A percentile compares a stretch with the other conserved stretches of the same genome.
These are phyloP conservation scores for Villa cingulata DNA, from an alignment of 2,888 invertebrate species.

Conservation along the genomic window DNA sequence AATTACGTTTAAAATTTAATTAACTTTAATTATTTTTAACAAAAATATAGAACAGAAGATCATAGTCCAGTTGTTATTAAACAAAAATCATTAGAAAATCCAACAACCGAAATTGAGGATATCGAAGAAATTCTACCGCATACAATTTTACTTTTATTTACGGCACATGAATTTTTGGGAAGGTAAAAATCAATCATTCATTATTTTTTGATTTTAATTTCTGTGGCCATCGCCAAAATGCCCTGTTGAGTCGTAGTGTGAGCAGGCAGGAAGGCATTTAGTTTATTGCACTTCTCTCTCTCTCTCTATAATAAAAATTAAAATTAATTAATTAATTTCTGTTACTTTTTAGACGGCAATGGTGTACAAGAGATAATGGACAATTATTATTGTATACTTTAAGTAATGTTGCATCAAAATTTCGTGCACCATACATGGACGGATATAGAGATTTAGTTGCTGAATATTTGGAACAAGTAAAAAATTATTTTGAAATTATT, in stretches of 20 bases:
- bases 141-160: slow-evolving; percentile 62
- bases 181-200: slow-evolving; percentile 26
- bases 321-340: background rate
- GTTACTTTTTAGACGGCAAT: slow-evolving; percentile 42
- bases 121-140: slow-evolving; percentile 49
- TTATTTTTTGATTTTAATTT: no score
- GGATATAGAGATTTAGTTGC: slow-evolving; percentile 53
- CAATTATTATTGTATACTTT: slow-evolving; percentile 65
- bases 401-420: slow-evolving; percentile 55
- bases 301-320: slow-evolving; percentile 4
- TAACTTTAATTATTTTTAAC: slow-evolving; percentile 1
- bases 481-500: background rate
- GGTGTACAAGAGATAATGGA: slow-evolving; percentile 67
- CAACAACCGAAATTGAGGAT: slow-evolving; percentile 30
- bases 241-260: no score
- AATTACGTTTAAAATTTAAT: no score
- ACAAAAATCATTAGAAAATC: slow-evolving; percentile 15
- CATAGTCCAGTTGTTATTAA: slow-evolving; percentile 44
- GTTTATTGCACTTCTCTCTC: no score
- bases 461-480: slow-evolving; percentile 64
- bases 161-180: slow-evolving; percentile 74
- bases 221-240: no score
- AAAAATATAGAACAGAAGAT: slow-evolving; percentile 55
- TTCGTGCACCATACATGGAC: slow-evolving; percentile 51
- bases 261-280: no score